phyloP scores from a whole-genome alignment of 2,113 vertebrate species.

The Hirundichthys speculiger region DNA sequence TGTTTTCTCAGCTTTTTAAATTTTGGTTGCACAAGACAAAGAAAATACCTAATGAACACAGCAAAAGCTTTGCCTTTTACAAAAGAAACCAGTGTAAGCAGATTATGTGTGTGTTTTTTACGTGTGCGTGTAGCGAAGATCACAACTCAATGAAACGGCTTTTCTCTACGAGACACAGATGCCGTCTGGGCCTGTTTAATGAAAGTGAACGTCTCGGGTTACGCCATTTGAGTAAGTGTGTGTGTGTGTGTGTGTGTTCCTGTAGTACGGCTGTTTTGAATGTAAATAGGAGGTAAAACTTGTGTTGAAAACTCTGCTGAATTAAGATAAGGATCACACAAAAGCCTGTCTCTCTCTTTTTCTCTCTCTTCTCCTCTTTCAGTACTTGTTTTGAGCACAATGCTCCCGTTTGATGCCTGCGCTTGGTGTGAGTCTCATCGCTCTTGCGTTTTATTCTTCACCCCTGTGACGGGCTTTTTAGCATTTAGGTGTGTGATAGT shows the following conservation, averaged over 20 bases:
- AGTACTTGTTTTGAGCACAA: constrained; percentile 53
- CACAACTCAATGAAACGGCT: constrained; percentile 69
- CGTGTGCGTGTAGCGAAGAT: constrained; percentile 34
- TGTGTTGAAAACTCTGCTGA: constrained; percentile 75
- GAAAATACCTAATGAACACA: constrained; percentile 32
- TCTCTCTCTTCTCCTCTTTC: constrained; percentile 44
- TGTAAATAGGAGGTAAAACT: constrained; percentile 79
- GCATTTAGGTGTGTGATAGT: constrained; percentile 49
- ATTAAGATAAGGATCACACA: constrained; percentile 82
- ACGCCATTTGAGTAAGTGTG: constrained; percentile 62
- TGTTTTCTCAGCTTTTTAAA: constrained; percentile 6
- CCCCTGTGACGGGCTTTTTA: constrained; percentile 62
- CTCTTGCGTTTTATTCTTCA: constrained; percentile 49
- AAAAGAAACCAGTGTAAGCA: constrained; percentile 45
- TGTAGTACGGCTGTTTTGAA: constrained; percentile 76
- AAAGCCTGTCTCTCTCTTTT: constrained; percentile 66
- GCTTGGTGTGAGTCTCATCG: constrained; percentile 50
- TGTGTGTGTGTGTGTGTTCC: constrained; percentile 33
- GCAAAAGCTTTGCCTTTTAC: constrained; percentile 48
- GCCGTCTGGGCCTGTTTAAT: constrained; percentile 72
- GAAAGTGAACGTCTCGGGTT: constrained; percentile 76
- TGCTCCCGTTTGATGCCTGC: constrained; percentile 53
- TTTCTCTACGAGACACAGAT: constrained; percentile 65
- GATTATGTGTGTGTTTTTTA: constrained; percentile 11
- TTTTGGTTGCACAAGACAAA: constrained; percentile 37